phyloP scores from a whole-genome alignment of 2,888 invertebrate species.

The Calameuta idolon region DNA sequence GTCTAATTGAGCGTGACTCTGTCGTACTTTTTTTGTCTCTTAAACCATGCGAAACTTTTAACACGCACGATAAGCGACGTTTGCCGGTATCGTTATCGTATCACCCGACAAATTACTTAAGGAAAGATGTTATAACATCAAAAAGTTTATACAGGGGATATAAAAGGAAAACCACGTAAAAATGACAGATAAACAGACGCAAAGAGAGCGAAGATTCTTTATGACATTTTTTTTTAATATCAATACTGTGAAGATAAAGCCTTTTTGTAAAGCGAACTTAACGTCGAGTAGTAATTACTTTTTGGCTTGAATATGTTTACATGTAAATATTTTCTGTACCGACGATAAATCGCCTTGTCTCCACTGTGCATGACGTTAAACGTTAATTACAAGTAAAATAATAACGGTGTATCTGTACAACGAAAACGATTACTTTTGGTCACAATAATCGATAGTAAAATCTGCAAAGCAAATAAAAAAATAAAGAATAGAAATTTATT shows the following conservation, averaged over 20 bases:
- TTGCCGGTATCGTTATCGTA: neutral
- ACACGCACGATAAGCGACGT: conserved; percentile 1
- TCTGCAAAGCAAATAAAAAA: too few species aligned
- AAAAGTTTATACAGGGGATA: neutral
- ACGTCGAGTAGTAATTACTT: neutral
- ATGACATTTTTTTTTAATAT: neutral
- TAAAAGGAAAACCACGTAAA: neutral
- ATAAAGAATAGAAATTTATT: too few species aligned
- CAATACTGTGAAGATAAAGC: neutral
- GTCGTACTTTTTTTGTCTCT: neutral
- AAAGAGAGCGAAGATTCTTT: neutral
- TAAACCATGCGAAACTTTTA: neutral
- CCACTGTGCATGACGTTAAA: neutral
- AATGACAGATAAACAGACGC: neutral
- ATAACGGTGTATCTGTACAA: neutral
- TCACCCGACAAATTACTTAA: neutral
- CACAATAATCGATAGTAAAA: neutral
- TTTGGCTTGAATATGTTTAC: neutral
- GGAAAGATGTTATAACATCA: neutral
- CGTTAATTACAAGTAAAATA: neutral
- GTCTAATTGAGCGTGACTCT: neutral
- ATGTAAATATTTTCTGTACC: neutral
- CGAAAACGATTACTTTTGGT: neutral
- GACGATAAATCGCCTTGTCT: neutral
- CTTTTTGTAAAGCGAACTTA: neutral